Evolutionary conservation across 2,797 vertebrate genomes (phyloP).

Genomic region (Phrynocephalus guinanensis): DNA sequence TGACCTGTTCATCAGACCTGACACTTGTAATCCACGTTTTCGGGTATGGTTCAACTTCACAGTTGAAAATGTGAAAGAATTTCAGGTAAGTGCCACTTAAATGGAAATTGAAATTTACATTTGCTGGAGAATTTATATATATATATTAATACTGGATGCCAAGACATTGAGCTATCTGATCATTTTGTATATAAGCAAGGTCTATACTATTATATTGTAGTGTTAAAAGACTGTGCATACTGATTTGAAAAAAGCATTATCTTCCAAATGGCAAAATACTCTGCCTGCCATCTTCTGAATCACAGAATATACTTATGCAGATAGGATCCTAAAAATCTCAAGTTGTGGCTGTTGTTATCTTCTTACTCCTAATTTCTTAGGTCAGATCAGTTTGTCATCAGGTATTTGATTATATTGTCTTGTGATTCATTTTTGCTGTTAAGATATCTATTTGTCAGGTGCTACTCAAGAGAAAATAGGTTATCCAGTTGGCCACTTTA

Average conservation of each 20-base stretch:
- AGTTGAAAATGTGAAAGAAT: slow-evolving; percentile 94
- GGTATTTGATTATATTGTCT: background rate
- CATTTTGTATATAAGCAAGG: background rate
- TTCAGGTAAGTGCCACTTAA: slow-evolving; percentile 85
- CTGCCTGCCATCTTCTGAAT: background rate
- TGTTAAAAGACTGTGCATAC: background rate
- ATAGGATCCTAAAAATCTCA: background rate
- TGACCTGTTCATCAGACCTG: slow-evolving; percentile 96
- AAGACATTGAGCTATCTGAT: background rate
- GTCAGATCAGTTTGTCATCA: background rate
- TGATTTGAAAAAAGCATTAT: background rate
- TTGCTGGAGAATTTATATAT: background rate
- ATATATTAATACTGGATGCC: background rate
- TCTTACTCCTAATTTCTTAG: background rate
- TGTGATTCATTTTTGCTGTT: background rate
- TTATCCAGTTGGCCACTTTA: too few species aligned
- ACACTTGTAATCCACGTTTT: slow-evolving; percentile 98
- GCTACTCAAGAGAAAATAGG: background rate
- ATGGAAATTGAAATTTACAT: background rate
- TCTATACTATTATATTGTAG: background rate
- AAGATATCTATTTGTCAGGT: background rate
- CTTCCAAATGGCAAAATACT: background rate
- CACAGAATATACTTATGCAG: background rate
- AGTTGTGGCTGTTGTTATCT: background rate
- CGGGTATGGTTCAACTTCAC: slow-evolving; percentile 99